These are phyloP conservation scores for Acleris sparsana DNA, from an alignment of 2,888 invertebrate species.

Conservation along the genomic window DNA sequence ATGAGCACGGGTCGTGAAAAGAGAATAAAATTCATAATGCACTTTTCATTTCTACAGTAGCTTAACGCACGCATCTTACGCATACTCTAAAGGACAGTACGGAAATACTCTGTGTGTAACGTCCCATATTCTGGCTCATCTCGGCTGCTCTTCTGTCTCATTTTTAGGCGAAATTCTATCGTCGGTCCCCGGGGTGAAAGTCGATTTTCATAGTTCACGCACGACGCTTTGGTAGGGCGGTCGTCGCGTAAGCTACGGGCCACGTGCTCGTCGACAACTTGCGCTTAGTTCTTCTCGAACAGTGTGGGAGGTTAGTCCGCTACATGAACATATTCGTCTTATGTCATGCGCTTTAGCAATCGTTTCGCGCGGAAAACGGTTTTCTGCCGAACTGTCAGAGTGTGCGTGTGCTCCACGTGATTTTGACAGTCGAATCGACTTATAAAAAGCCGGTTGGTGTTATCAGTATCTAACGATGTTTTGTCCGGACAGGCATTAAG, in stretches of 20 bases:
- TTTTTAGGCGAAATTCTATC: slow-evolving; percentile 68
- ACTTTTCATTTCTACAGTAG: slow-evolving; percentile 64
- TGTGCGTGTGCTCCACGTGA: slow-evolving; percentile 74
- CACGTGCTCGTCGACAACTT: slow-evolving; percentile 81
- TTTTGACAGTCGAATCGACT: slow-evolving; percentile 70
- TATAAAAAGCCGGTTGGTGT: slow-evolving; percentile 55
- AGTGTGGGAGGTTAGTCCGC: slow-evolving; percentile 82
- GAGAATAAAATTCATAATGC: slow-evolving; percentile 60
- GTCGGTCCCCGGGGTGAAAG: slow-evolving; percentile 68
- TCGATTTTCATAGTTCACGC: slow-evolving; percentile 69
- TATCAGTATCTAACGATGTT: slow-evolving; percentile 16
- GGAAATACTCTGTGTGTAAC: slow-evolving; percentile 77
- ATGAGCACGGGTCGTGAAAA: slow-evolving; percentile 45
- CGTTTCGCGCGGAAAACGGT: slow-evolving; percentile 67
- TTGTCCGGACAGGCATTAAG: slow-evolving; percentile 1
- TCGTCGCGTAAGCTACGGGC: slow-evolving; percentile 78
- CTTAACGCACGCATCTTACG: slow-evolving; percentile 60
- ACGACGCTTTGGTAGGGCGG: slow-evolving; percentile 77
- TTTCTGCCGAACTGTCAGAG: slow-evolving; percentile 59
- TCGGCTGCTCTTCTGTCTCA: slow-evolving; percentile 52
- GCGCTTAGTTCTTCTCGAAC: slow-evolving; percentile 82
- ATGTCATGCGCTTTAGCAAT: slow-evolving; percentile 72
- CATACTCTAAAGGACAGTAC: slow-evolving; percentile 69
- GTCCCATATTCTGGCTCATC: slow-evolving; percentile 78
- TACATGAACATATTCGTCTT: slow-evolving; percentile 74